phyloP scores from a whole-genome alignment of 1,140 invertebrate species.

The Telenomus remus region DNA sequence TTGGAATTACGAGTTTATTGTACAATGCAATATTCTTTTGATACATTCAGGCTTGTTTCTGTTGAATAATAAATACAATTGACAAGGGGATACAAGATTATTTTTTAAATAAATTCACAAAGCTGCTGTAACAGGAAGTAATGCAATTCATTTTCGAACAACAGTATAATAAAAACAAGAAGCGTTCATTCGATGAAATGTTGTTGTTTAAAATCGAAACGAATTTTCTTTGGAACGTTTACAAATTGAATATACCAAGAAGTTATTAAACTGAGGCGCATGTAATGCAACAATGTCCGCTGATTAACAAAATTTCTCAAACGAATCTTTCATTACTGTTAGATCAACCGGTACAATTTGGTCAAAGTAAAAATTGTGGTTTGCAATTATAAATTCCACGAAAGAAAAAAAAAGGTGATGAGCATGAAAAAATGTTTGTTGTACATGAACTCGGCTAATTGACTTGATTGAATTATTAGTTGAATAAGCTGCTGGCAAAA shows the following conservation, averaged over 20 bases:
- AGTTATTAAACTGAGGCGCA: slow-evolving; percentile 9
- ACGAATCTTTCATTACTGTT: background rate
- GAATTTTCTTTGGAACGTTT: slow-evolving; percentile 9
- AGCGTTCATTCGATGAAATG: slow-evolving; percentile 16
- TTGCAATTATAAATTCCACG: no score
- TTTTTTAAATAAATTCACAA: slow-evolving; percentile 7
- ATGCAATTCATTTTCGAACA: slow-evolving; percentile 2
- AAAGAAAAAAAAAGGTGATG: no score
- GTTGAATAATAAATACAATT: no score
- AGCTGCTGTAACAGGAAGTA: background rate
- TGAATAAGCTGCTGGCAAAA: no score
- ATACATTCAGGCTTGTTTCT: no score
- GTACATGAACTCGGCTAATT: no score
- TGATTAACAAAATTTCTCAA: slow-evolving; percentile 28
- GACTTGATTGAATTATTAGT: no score
- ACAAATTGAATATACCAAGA: slow-evolving; percentile 19
- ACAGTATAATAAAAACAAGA: background rate
- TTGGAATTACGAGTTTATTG: slow-evolving; percentile 7
- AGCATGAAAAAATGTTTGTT: no score
- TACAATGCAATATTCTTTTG: background rate
- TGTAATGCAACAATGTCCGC: slow-evolving; percentile 30
- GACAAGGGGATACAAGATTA: no score
- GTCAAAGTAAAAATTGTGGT: no score
- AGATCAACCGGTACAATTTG: background rate
- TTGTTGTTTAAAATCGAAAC: slow-evolving; percentile 10